A percentile compares a stretch with the other conserved stretches of the same genome.
These are phyloP conservation scores for Andrena hattorfiana DNA, from an alignment of 2,888 invertebrate genomes.

Conservation along the genomic window DNA sequence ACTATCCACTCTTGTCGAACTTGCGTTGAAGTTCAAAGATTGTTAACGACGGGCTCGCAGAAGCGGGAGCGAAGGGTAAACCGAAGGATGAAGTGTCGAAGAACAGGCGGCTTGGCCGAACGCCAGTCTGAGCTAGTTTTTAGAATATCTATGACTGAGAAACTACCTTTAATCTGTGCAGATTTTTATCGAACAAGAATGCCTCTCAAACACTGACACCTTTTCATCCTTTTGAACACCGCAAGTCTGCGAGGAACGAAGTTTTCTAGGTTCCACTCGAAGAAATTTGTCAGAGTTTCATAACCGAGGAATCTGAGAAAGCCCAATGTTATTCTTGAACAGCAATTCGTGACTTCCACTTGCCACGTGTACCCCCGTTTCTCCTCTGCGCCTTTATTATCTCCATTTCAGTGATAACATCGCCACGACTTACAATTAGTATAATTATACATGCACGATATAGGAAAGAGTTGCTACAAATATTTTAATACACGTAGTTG, in stretches of 20 bases:
- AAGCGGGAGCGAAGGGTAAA: constrained; percentile 14
- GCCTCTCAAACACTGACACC: constrained; percentile 10
- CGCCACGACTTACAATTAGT: not conserved
- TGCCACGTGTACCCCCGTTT: not conserved
- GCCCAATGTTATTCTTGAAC: constrained; percentile 16
- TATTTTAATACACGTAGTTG: too few species aligned
- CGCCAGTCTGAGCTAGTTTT: constrained; percentile 58
- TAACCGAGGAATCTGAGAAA: not conserved
- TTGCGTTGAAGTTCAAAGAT: constrained; percentile 58
- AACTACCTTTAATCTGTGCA: constrained; percentile 36
- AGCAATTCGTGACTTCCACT: constrained; percentile 1
- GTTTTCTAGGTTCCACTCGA: constrained; percentile 17
- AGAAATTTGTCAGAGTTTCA: constrained; percentile 26
- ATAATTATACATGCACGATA: not conserved
- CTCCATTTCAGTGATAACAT: not conserved
- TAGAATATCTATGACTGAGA: constrained; percentile 76
- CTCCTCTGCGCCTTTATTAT: not conserved
- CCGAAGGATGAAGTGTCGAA: constrained; percentile 68
- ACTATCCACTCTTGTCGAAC: constrained; percentile 62
- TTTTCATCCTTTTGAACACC: not conserved
- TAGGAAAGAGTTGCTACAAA: too few species aligned
- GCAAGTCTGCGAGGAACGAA: not conserved
- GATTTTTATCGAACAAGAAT: constrained; percentile 16
- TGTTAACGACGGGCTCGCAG: constrained; percentile 13
- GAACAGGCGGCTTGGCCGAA: constrained; percentile 47